phyloP scores from a whole-genome alignment of 2,888 invertebrate species.

The Aproaerema taeniolella region DNA sequence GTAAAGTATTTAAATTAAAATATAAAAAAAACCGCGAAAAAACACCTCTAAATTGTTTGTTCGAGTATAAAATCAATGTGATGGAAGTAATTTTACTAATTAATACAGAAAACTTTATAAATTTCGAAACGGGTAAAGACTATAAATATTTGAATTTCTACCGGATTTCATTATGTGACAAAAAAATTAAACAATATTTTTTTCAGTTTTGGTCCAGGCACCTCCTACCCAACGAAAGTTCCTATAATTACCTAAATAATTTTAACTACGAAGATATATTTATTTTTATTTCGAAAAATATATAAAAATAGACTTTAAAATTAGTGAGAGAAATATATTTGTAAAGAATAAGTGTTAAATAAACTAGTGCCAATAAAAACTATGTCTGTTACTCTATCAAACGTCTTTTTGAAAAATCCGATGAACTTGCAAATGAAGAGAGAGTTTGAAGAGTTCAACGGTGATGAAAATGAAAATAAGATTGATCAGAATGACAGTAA shows the following conservation, averaged over 20 bases:
- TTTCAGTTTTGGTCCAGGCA: conserved; percentile 56
- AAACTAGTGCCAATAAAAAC: conserved; percentile 41
- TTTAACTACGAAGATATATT: conserved; percentile 62
- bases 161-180: not conserved
- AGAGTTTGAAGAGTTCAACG: conserved; percentile 58
- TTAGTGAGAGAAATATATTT: conserved; percentile 41
- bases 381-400: conserved; percentile 66
- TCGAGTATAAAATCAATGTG: no score
- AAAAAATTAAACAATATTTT: conserved; percentile 3
- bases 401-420: conserved; percentile 57
- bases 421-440: conserved; percentile 67
- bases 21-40: no score
- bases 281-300: conserved; percentile 60
- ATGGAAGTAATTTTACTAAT: no score
- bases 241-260: conserved; percentile 74
- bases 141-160: conserved; percentile 1
- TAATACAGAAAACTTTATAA: no score
- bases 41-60: no score
- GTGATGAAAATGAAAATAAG: conserved; percentile 45
- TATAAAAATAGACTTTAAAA: conserved; percentile 47
- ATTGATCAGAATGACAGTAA: conserved; percentile 54
- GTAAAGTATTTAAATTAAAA: no score
- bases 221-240: conserved; percentile 77
- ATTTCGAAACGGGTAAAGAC: conserved; percentile 38
- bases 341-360: conserved; percentile 30